phyloP scores from a whole-genome alignment of 2,888 invertebrate species.

The Diarsia mendica region DNA sequence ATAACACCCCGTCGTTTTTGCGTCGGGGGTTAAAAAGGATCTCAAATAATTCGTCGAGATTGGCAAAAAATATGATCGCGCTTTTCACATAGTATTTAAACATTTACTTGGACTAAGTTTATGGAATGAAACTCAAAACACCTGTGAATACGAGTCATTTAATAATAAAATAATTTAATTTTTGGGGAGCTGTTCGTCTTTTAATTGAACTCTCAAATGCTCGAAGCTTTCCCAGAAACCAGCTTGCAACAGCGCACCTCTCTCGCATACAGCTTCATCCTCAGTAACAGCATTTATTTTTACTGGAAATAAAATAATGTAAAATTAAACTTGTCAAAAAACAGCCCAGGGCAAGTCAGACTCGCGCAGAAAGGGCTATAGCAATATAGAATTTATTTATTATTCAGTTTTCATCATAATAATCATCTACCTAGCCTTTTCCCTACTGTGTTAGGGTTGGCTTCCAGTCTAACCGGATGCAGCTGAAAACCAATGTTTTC shows the following conservation, averaged over 20 bases:
- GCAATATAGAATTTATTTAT: too few relatives aligned
- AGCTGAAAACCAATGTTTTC: too few relatives aligned
- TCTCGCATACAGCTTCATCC: conserved; percentile 36
- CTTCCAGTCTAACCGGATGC: too few relatives aligned
- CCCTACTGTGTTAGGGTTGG: too few relatives aligned
- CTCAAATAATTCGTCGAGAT: too few relatives aligned
- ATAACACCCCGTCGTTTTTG: too few relatives aligned
- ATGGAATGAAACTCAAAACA: neutral
- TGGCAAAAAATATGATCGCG: too few relatives aligned
- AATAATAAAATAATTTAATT: neutral
- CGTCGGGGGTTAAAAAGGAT: too few relatives aligned
- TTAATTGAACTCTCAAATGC: neutral
- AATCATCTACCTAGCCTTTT: too few relatives aligned
- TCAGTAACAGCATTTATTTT: conserved; percentile 17
- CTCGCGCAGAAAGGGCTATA: neutral
- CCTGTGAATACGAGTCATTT: neutral
- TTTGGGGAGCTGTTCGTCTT: neutral
- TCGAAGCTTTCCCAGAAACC: neutral
- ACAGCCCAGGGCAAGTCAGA: neutral
- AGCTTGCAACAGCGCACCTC: conserved; percentile 12
- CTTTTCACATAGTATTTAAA: too few relatives aligned
- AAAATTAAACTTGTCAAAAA: neutral
- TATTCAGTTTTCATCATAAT: too few relatives aligned
- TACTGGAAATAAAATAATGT: conserved; percentile 11
- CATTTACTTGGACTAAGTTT: too few relatives aligned